These are phyloP conservation scores for Psittacula derbiana DNA, from an alignment of 2,797 vertebrate genomes.

Conservation along the genomic window DNA sequence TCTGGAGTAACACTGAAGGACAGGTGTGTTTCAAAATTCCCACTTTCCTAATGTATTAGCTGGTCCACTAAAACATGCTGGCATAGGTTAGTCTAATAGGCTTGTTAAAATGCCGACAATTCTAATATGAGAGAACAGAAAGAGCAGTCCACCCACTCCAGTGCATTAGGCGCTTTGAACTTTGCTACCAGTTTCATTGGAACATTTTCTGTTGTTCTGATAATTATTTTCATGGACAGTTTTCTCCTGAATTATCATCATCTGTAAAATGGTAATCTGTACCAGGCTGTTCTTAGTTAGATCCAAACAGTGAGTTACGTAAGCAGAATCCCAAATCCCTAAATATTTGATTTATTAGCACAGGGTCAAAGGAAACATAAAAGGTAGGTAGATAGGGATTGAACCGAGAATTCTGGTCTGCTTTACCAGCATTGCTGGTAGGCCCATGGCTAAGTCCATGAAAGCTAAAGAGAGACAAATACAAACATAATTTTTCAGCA, in stretches of 20 bases:
- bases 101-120: background rate
- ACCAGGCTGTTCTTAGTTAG: background rate
- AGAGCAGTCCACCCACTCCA: background rate
- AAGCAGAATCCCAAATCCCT: background rate
- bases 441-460: background rate
- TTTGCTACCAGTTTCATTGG: background rate
- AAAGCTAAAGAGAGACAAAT: background rate
- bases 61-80: background rate
- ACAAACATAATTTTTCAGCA: background rate
- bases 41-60: background rate
- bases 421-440: background rate
- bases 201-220: background rate
- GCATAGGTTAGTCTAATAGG: background rate
- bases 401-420: background rate
- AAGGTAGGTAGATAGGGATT: background rate
- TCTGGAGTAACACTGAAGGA: background rate
- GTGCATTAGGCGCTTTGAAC: background rate
- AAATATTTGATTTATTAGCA: background rate
- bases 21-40: background rate
- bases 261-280: background rate
- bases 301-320: background rate
- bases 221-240: background rate
- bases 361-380: background rate
- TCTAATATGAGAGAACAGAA: background rate
- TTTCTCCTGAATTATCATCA: background rate